A percentile compares a stretch with the other conserved stretches of the same genome.
Conservation (phyloP, 2,113 vertebrate species). For the Rhodinocichla rosea region DNA sequence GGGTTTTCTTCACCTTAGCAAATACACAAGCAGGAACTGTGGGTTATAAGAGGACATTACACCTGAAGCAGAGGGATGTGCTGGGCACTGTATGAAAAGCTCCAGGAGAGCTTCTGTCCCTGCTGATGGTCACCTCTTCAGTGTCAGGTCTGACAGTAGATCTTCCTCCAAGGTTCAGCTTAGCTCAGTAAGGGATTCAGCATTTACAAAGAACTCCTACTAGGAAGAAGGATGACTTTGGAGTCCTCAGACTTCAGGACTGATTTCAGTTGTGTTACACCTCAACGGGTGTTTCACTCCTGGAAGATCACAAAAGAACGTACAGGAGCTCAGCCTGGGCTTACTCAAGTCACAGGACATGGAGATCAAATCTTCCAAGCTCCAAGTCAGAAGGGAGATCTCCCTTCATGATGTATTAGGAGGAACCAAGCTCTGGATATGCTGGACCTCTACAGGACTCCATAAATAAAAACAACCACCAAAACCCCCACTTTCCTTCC, state of each 20-base stretch:
- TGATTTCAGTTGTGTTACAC: not conserved
- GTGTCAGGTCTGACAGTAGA: not conserved
- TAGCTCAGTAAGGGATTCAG: not conserved
- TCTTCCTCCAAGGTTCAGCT: not conserved
- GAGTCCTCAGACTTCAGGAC: not conserved
- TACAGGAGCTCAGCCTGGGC: not conserved
- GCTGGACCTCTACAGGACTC: not conserved
- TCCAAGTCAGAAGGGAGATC: not conserved
- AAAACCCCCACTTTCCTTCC: not conserved
- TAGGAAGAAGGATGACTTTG: not conserved
- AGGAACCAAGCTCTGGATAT: not conserved
- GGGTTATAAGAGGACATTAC: not conserved
- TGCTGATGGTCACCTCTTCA: not conserved
- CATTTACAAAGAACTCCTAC: not conserved
- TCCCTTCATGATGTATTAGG: not conserved
- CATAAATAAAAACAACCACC: not conserved
- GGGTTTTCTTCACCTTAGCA: not conserved
- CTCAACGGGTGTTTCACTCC: not conserved
- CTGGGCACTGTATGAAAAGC: not conserved
- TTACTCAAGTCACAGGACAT: accelerated
- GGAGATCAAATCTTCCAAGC: not conserved
- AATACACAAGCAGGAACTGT: not conserved
- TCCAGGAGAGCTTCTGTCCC: not conserved
- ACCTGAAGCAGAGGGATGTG: not conserved
- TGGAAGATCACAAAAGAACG: not conserved